Evolutionary conservation across 2,797 vertebrate species (phyloP).

Genomic region (Simalia tracyae): DNA sequence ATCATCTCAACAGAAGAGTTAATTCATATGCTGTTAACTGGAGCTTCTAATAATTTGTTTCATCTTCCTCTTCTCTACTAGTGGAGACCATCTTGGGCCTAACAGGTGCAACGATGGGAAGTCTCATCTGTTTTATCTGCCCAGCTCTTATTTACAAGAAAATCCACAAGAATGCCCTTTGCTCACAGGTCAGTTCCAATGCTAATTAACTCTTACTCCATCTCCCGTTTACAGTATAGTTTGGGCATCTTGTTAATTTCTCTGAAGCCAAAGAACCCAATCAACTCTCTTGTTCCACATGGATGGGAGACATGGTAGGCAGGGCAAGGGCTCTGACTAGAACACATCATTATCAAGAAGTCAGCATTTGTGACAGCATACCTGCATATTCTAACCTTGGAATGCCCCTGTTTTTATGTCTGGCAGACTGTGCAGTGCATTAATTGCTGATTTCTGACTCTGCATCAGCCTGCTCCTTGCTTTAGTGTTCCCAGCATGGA

Average conservation of each 20-base stretch:
- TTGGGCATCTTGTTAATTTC: constrained; percentile 27
- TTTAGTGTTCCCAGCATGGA: constrained; percentile 32
- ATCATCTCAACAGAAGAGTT: not conserved
- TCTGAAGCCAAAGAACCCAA: constrained; percentile 32
- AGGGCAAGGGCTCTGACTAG: not conserved
- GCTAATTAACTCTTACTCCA: constrained; percentile 47
- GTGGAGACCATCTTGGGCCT: constrained; percentile 96
- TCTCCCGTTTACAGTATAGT: constrained; percentile 31
- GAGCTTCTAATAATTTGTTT: constrained; percentile 39
- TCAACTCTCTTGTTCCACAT: constrained; percentile 22
- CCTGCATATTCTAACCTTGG: not conserved
- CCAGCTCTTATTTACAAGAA: constrained; percentile 95
- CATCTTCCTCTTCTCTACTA: constrained; percentile 57
- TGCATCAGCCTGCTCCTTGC: constrained; percentile 8
- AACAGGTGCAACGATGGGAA: constrained; percentile 97
- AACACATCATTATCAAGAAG: not conserved
- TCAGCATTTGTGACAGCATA: not conserved
- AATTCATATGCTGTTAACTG: not conserved
- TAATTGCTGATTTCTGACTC: constrained; percentile 32
- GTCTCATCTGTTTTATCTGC: constrained; percentile 97
- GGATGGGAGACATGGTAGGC: constrained; percentile 35
- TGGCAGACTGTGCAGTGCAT: constrained; percentile 10
- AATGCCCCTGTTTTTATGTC: constrained; percentile 12
- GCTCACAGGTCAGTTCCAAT: constrained; percentile 84
- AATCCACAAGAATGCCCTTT: constrained; percentile 87